These are phyloP conservation scores for Tupiocoris notatus DNA, from an alignment of 2,888 invertebrate species.

Conservation along the genomic window DNA sequence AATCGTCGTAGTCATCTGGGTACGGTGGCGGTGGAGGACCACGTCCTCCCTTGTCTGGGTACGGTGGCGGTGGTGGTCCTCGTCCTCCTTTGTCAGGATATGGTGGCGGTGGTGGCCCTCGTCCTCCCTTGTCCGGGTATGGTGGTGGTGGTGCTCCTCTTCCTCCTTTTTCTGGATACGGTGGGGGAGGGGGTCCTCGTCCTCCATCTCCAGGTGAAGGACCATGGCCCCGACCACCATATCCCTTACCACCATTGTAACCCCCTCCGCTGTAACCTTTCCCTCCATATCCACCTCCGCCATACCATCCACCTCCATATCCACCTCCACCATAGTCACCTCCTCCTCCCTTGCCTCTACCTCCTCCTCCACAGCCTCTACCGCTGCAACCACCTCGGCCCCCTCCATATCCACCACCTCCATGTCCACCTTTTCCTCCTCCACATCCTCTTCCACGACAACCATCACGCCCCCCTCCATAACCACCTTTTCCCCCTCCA, in stretches of 20 bases:
- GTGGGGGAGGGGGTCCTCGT: slow-evolving; percentile 6
- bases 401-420: neutral
- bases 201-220: neutral
- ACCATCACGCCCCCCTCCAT: neutral
- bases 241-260: neutral
- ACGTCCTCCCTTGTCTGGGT: neutral
- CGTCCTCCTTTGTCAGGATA: slow-evolving; percentile 8
- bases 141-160: slow-evolving; percentile 1
- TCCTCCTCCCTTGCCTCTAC: neutral
- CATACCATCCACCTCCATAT: too few species aligned
- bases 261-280: neutral
- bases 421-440: neutral
- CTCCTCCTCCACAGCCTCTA: slow-evolving; percentile 3
- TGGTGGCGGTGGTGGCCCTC: neutral
- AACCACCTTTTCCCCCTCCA: neutral
- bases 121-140: neutral
- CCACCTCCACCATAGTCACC: neutral
- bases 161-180: slow-evolving; percentile 6
- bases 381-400: neutral
- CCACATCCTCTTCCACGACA: neutral
- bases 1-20: slow-evolving; percentile 5
- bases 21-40: neutral
- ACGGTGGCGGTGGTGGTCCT: slow-evolving; percentile 2
- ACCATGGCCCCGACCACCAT: slow-evolving; percentile 1
- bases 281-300: neutral